A percentile compares a stretch with the other conserved stretches of the same genome.
These are phyloP conservation scores for Periplaneta americana DNA, from an alignment of 1,140 invertebrate species.

Conservation along the genomic window DNA sequence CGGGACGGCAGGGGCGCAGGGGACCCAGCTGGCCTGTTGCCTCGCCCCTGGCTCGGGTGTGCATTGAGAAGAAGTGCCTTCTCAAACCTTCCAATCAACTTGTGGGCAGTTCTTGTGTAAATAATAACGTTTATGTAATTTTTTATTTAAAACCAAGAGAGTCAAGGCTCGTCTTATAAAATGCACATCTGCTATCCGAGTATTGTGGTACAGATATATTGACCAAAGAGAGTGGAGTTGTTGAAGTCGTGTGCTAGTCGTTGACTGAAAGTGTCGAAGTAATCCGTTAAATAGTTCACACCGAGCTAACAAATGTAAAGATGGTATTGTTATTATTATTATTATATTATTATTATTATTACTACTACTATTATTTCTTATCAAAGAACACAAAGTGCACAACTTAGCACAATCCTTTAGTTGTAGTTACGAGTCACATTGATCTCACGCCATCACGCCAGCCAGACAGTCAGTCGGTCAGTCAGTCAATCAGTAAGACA, in stretches of 20 bases:
- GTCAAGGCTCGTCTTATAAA: not conserved
- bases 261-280: slow-evolving; percentile 8
- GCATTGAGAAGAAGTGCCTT: slow-evolving; percentile 14
- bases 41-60: not conserved
- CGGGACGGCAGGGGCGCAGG: not conserved
- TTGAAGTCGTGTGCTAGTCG: slow-evolving; percentile 9
- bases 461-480: not conserved
- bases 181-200: not conserved
- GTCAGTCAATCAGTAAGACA: not conserved
- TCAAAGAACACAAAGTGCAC: not conserved
- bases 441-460: slow-evolving; percentile 6
- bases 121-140: slow-evolving; percentile 3
- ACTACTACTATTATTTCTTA: slow-evolving; percentile 9
- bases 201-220: not conserved
- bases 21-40: not conserved
- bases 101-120: not conserved
- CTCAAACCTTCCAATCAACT: slow-evolving; percentile 11
- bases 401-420: slow-evolving; percentile 6
- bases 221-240: not conserved
- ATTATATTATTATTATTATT: slow-evolving; percentile 10
- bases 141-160: not conserved
- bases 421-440: slow-evolving; percentile 8
- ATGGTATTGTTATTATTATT: slow-evolving; percentile 3
- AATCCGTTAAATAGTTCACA: not conserved
- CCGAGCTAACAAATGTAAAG: slow-evolving; percentile 4